A percentile compares a stretch with the other conserved stretches of the same genome.
Evolutionary conservation across 1,140 invertebrate genomes (phyloP).

Genomic region (Formica selysi): DNA sequence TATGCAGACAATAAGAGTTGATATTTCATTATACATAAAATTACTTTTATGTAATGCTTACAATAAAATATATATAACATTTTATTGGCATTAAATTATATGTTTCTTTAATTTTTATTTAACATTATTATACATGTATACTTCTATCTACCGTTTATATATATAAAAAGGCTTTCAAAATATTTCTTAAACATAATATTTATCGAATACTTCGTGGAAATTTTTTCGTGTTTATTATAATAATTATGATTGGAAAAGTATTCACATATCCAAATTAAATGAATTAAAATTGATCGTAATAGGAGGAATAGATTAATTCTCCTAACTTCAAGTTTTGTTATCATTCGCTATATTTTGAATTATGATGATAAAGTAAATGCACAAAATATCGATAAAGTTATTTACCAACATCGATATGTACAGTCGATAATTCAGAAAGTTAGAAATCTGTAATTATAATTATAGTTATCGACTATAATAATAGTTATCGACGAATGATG

Average conservation of each 20-base stretch:
- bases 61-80: background rate
- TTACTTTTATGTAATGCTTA: background rate
- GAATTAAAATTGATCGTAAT: background rate
- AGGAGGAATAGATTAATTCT: background rate
- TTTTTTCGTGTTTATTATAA: background rate
- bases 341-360: background rate
- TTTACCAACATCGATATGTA: background rate
- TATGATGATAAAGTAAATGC: background rate
- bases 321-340: background rate
- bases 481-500: background rate
- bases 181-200: background rate
- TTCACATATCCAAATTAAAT: background rate
- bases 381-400: slow-evolving; percentile 1
- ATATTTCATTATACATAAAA: background rate
- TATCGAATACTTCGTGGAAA: background rate
- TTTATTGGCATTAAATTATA: background rate
- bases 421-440: slow-evolving; percentile 1
- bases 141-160: background rate
- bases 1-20: background rate
- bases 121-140: background rate
- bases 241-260: background rate
- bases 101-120: background rate
- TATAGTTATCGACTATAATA: background rate
- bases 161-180: background rate
- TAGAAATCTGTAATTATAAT: background rate